A percentile compares a stretch with the other conserved stretches of the same genome.
Evolutionary conservation across 2,888 invertebrate species (phyloP).

Genomic region (Helleia helle): DNA sequence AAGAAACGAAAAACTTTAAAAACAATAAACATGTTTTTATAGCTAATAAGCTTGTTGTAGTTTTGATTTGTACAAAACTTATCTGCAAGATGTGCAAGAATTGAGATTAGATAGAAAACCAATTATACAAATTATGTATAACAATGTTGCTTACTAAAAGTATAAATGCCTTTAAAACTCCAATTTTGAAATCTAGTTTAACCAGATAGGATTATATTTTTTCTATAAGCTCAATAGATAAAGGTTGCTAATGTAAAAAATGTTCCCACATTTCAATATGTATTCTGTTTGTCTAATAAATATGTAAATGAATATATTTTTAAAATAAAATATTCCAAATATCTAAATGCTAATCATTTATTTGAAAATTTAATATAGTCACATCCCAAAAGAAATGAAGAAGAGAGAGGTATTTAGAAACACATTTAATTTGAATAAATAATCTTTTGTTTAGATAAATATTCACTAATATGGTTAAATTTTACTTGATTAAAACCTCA

Average conservation of each 20-base stretch:
- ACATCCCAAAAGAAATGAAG: not conserved
- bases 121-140: no score
- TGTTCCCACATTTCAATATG: constrained; percentile 1
- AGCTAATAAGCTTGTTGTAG: not conserved
- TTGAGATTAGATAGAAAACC: no score
- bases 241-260: constrained; percentile 1
- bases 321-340: constrained; percentile 1
- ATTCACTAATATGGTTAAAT: no score
- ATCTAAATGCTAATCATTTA: not conserved
- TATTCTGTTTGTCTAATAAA: not conserved
- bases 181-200: no score
- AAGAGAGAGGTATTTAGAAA: no score
- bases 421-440: no score
- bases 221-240: not conserved
- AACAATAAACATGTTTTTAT: not conserved
- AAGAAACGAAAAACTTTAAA: not conserved
- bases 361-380: not conserved
- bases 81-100: no score
- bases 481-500: no score
- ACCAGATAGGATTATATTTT: constrained; percentile 3
- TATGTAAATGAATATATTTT: constrained; percentile 7
- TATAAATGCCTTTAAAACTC: no score
- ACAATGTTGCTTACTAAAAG: no score
- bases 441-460: no score
- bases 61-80: no score